phyloP scores from a whole-genome alignment of 2,797 vertebrate species.

The Todus mexicanus region DNA sequence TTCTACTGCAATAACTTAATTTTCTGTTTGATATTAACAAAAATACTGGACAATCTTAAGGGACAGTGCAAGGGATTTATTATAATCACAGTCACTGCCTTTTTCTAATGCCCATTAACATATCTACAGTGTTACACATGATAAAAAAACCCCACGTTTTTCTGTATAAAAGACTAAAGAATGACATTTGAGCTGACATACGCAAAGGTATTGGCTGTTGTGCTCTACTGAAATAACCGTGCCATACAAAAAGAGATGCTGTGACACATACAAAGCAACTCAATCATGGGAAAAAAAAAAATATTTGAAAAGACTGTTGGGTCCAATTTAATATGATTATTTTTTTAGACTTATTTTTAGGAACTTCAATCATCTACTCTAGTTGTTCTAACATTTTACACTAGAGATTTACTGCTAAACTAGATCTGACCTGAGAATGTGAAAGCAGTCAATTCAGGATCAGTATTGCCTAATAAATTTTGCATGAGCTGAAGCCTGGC shows the following conservation, averaged over 20 bases:
- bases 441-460: neutral
- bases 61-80: neutral
- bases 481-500: neutral
- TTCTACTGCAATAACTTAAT: neutral
- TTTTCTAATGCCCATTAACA: neutral
- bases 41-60: neutral
- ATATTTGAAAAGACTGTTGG: slow-evolving; percentile 16
- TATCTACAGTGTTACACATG: neutral
- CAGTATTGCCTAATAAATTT: slow-evolving; percentile 36
- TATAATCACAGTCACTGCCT: neutral
- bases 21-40: neutral
- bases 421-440: slow-evolving; percentile 22
- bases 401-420: slow-evolving; percentile 72
- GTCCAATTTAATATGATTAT: slow-evolving; percentile 20
- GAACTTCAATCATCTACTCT: slow-evolving; percentile 74
- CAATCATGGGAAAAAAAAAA: slow-evolving; percentile 22
- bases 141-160: neutral
- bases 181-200: neutral
- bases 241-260: neutral
- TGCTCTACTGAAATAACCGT: neutral
- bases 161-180: neutral
- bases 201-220: neutral
- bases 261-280: neutral
- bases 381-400: slow-evolving; percentile 75
- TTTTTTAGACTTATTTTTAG: slow-evolving; percentile 77